Evolutionary conservation across 2,888 invertebrate genomes (phyloP).

Genomic region (Dicranocentrus wangi): DNA sequence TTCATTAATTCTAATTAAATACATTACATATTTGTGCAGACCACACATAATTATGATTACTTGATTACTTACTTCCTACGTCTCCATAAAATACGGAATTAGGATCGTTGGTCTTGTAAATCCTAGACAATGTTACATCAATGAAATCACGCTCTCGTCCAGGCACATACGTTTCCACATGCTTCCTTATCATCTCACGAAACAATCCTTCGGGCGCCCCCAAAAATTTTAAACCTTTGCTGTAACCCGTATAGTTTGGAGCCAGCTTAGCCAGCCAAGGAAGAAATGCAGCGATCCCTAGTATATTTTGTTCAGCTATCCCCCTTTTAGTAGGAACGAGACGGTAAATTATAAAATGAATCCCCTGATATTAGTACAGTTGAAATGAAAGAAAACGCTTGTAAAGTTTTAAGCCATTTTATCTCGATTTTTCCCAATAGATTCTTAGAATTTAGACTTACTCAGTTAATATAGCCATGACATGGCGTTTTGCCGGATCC

Average conservation of each 20-base stretch:
- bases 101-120: slow-evolving; percentile 67
- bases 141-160: slow-evolving; percentile 72
- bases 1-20: too few relatives aligned
- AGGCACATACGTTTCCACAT: slow-evolving; percentile 65
- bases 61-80: slow-evolving; percentile 65
- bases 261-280: slow-evolving; percentile 69
- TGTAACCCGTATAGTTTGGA: slow-evolving; percentile 68
- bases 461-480: slow-evolving; percentile 68
- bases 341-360: too few relatives aligned
- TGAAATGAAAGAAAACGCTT: too few relatives aligned
- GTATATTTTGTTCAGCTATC: slow-evolving; percentile 69
- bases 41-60: too few relatives aligned
- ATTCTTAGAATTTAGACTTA: too few relatives aligned
- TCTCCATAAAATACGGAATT: slow-evolving; percentile 69
- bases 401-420: too few relatives aligned
- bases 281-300: slow-evolving; percentile 70
- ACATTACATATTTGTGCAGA: too few relatives aligned
- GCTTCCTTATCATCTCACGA: slow-evolving; percentile 69
- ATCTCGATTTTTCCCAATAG: too few relatives aligned
- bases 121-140: slow-evolving; percentile 72
- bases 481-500: slow-evolving; percentile 66
- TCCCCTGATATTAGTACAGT: too few relatives aligned
- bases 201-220: slow-evolving; percentile 67
- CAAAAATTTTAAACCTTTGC: slow-evolving; percentile 67
- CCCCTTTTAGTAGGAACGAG: slow-evolving; percentile 65